phyloP scores from a whole-genome alignment of 2,113 vertebrate genomes.

The Nipponia nippon region DNA sequence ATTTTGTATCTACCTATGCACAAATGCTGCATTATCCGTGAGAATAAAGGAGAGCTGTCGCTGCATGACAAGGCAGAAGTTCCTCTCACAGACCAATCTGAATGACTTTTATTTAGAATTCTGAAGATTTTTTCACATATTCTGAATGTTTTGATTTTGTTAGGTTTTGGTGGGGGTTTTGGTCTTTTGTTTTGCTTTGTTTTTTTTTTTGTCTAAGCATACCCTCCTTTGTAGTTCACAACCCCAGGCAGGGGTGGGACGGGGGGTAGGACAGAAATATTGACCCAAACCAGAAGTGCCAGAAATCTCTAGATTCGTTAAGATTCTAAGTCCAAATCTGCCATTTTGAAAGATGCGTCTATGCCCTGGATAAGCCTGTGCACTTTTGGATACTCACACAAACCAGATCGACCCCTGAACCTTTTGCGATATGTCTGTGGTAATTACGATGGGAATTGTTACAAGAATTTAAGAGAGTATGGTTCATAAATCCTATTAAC shows the following conservation, averaged over 20 bases:
- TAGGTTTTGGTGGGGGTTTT: not conserved
- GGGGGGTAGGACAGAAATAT: not conserved
- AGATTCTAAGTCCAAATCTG: not conserved
- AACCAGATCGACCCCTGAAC: not conserved
- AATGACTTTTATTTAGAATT: not conserved
- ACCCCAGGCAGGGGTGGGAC: not conserved
- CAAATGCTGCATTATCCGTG: not conserved
- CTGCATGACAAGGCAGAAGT: not conserved
- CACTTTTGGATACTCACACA: not conserved
- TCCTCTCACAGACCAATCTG: not conserved
- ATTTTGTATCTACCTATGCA: not conserved
- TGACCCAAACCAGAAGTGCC: not conserved
- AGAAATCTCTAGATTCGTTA: not conserved
- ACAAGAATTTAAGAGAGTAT: not conserved
- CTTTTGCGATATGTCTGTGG: not conserved
- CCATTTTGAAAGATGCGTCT: not conserved
- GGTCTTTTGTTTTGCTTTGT: not conserved
- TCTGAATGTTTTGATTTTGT: not conserved
- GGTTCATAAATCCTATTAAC: conserved; percentile 12
- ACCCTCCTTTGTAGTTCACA: not conserved
- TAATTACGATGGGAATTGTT: not conserved
- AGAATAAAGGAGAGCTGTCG: not conserved
- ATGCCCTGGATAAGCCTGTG: not conserved
- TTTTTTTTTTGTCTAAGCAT: not conserved
- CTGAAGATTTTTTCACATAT: not conserved